Conservation (phyloP, 2,113 vertebrate species). For the Orientallactaga bullata region DNA sequence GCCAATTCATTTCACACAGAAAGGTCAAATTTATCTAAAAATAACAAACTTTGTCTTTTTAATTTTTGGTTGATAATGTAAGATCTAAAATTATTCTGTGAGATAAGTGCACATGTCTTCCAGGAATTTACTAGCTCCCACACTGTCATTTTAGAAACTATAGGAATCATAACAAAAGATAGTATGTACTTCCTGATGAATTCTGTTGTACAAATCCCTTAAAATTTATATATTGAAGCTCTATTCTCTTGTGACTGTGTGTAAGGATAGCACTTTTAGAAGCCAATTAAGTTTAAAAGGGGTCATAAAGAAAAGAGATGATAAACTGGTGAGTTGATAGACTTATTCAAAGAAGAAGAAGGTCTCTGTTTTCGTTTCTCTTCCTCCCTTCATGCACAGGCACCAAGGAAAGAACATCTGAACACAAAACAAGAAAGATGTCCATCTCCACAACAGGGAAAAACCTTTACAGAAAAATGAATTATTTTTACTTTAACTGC, state of each 20-base stretch:
- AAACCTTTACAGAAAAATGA: background rate
- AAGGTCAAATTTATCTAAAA: constrained; percentile 77
- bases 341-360: background rate
- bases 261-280: background rate
- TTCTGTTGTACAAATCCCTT: background rate
- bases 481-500: background rate
- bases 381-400: background rate
- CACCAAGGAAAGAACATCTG: background rate
- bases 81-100: constrained; percentile 53
- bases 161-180: background rate
- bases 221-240: background rate
- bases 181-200: background rate
- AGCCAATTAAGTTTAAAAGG: background rate
- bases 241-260: background rate
- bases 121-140: constrained; percentile 9
- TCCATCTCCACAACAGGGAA: background rate
- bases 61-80: constrained; percentile 44
- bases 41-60: constrained; percentile 59
- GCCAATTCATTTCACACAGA: constrained; percentile 63
- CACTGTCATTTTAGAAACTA: background rate
- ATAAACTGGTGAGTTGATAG: background rate
- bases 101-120: constrained; percentile 18
- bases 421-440: background rate
- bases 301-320: background rate
- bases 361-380: background rate